Evolutionary conservation across 1,140 invertebrate genomes (phyloP).

Genomic region (Formica exsecta): DNA sequence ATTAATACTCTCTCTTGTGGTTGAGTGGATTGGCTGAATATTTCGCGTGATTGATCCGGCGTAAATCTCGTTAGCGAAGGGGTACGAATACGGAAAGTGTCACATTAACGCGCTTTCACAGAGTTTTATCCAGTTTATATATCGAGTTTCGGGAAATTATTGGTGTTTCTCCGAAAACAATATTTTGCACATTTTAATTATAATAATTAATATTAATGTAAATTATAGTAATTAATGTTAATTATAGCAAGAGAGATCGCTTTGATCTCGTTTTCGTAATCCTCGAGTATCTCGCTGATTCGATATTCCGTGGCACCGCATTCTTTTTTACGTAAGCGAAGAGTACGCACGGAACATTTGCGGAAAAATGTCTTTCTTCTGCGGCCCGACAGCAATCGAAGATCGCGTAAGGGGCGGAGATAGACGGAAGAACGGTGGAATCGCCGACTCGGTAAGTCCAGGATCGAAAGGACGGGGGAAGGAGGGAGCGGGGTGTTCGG

Average conservation of each 20-base stretch:
- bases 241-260: too few species aligned
- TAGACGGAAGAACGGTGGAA: slow-evolving; percentile 35
- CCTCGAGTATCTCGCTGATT: not conserved
- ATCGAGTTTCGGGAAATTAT: not conserved
- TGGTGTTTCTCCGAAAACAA: not conserved
- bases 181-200: not conserved
- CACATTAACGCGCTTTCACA: slow-evolving; percentile 4
- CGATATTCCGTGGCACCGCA: not conserved
- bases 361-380: slow-evolving; percentile 76
- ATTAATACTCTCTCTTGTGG: slow-evolving; percentile 44
- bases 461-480: slow-evolving; percentile 46
- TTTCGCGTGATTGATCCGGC: slow-evolving; percentile 27
- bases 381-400: slow-evolving; percentile 71
- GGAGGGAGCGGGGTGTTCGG: not conserved
- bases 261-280: not conserved
- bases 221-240: too few species aligned
- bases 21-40: slow-evolving; percentile 20
- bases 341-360: not conserved
- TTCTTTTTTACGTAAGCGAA: slow-evolving; percentile 45
- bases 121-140: not conserved
- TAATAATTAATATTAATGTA: not conserved
- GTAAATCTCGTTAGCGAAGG: slow-evolving; percentile 10
- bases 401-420: slow-evolving; percentile 27
- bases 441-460: slow-evolving; percentile 31
- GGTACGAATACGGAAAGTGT: not conserved